Base-by-base conservation (phyloP, 35 echinoderm and acorn worm species). In the Diadema setosum region DNA sequence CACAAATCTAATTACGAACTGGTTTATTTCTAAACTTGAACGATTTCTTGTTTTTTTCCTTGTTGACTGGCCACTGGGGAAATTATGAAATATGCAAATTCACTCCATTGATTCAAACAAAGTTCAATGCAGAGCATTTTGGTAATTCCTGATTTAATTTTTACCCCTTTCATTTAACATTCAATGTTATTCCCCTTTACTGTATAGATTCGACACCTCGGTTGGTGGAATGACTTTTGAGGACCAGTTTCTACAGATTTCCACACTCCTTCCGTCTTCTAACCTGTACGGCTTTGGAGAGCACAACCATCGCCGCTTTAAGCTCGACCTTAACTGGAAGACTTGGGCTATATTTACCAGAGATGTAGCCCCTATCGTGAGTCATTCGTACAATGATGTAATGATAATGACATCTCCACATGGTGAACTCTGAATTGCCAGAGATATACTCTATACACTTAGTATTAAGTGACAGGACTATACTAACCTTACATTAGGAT, bases 181-280 rank as follows among this genome's bases (percentile, higher is more conserved):
- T 17, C 26, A 25, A 58, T 25, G 18, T 1, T 58, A 25, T 58
- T 17, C 18, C 56, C 26, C 18, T 20, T 0, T 5, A 52, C 2
- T n/a, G 17, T 29, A 63, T 42, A 99, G 96, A 42, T 99, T 99
- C 76, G 90, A 99, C 80, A 87, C 96, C 2, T 88, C 90, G 2
- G 39, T 90, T 11, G 92, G 92, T 46, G 93, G 93, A 0, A 84
- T 99, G 39, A 92, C 92, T 18, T 99, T 74, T 42, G 92, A 94
- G 63, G 92, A 99, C 23, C 96, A 99, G 60, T 99, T 99, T 69
- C 86, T 99, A 30, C 96, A 99, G 52, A 94, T 99, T 37, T 92
- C 96, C 0, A 90, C 93, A 0, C 45, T 64, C 25, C 83, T 99
- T 16, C 96, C 96, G 1, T 94, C 96, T 3, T 92, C 82, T 26